Percentiles rank a stretch among this genome's conserved stretches.
Evolutionary conservation across 1,140 invertebrate species (phyloP).

Genomic region (Sweltsa coloradensis): DNA sequence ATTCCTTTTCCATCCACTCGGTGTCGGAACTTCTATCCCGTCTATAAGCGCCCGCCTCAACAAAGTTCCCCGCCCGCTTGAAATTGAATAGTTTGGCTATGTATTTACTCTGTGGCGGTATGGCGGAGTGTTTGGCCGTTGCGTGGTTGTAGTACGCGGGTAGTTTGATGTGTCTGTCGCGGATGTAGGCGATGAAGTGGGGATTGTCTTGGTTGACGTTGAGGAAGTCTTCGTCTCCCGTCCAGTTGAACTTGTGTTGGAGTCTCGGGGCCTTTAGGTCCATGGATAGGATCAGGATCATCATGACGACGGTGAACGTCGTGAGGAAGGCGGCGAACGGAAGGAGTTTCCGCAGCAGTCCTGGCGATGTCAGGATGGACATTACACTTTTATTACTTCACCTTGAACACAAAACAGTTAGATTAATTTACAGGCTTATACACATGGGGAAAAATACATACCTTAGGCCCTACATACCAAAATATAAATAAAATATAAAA

Average conservation of each 20-base stretch:
- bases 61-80: constrained; percentile 42
- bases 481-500: no score
- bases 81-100: constrained; percentile 28
- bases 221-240: constrained; percentile 55
- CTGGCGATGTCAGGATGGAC: constrained; percentile 15
- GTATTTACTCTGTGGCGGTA: constrained; percentile 25
- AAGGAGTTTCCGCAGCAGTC: constrained; percentile 25
- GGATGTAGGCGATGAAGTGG: constrained; percentile 55
- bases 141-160: constrained; percentile 37
- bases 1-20: constrained; percentile 51
- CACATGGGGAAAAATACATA: no score
- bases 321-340: constrained; percentile 30
- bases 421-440: no score
- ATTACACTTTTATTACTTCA: no score
- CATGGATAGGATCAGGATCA: constrained; percentile 31
- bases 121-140: constrained; percentile 27
- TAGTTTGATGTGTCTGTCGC: constrained; percentile 49
- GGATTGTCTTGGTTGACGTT: constrained; percentile 58
- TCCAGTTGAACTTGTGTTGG: constrained; percentile 41
- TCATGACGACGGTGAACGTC: constrained; percentile 32
- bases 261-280: constrained; percentile 21
- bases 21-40: constrained; percentile 44
- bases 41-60: constrained; percentile 44
- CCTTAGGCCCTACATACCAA: no score
- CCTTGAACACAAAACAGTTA: no score